Conservation (phyloP, 2,888 invertebrate genomes). For the Rhimphoctona megacephalus region DNA sequence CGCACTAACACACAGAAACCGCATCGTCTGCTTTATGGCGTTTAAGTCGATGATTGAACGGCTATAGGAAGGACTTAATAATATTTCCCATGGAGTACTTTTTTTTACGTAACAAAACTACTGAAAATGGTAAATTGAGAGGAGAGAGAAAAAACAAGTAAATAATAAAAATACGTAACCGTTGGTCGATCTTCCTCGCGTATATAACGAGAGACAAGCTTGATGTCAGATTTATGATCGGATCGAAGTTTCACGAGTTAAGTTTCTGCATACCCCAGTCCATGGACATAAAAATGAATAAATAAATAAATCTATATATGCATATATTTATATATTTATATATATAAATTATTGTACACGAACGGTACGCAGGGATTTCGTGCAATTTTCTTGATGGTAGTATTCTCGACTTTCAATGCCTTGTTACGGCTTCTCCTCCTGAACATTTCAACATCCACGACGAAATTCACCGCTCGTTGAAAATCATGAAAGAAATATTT, state of each 20-base stretch:
- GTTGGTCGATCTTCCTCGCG: conserved; percentile 56
- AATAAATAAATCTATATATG: conserved; percentile 5
- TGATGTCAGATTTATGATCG: conserved; percentile 61
- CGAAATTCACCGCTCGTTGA: conserved; percentile 37
- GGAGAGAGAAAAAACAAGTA: conserved; percentile 32
- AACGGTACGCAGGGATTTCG: conserved; percentile 44
- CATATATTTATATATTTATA: background rate
- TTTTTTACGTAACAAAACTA: conserved; percentile 73
- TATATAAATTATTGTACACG: conserved; percentile 9
- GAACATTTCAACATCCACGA: conserved; percentile 8
- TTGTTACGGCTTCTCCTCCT: conserved; percentile 41
- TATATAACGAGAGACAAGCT: conserved; percentile 53
- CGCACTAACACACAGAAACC: background rate
- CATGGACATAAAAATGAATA: conserved; percentile 24
- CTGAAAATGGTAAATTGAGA: conserved; percentile 52
- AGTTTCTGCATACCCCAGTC: conserved; percentile 13
- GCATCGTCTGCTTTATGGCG: conserved; percentile 30
- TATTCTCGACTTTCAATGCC: conserved; percentile 49
- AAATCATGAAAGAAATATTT: conserved; percentile 14
- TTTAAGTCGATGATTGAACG: conserved; percentile 46
- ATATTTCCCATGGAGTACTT: conserved; percentile 36
- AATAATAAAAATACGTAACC: conserved; percentile 62
- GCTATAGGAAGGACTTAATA: conserved; percentile 27
- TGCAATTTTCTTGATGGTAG: conserved; percentile 42
- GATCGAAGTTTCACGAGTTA: conserved; percentile 61